These are phyloP conservation scores for Pteropus rufus DNA, from an alignment of 2,797 vertebrate genomes.

Conservation along the genomic window DNA sequence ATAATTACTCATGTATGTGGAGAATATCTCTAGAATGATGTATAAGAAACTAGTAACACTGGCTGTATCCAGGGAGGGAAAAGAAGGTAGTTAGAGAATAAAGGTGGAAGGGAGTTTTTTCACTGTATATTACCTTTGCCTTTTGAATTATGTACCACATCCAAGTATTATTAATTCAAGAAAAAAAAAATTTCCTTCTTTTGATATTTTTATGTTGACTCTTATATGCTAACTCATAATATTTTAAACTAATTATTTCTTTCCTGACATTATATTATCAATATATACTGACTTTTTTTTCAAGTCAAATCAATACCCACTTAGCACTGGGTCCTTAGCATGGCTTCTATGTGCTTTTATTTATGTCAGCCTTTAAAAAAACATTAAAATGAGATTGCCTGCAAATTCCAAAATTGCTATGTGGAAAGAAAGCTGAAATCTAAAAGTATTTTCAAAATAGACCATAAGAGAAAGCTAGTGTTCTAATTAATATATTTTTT, in stretches of 20 bases:
- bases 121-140: background rate
- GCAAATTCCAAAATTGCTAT: constrained; percentile 17
- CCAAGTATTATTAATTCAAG: constrained; percentile 39
- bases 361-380: constrained; percentile 32
- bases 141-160: constrained; percentile 9
- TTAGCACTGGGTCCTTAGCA: background rate
- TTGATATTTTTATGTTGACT: background rate
- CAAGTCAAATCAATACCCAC: constrained; percentile 37
- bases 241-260: constrained; percentile 41
- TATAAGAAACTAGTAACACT: background rate
- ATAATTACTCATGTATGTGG: background rate
- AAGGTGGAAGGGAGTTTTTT: background rate
- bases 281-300: background rate
- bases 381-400: constrained; percentile 34
- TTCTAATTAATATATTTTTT: background rate
- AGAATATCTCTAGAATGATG: background rate
- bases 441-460: constrained; percentile 46
- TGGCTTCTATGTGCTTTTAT: background rate
- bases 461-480: background rate
- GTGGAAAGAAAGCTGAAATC: constrained; percentile 17
- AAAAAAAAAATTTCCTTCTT: background rate
- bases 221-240: background rate
- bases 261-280: constrained; percentile 29
- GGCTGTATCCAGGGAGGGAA: background rate
- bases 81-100: background rate